Conservation (phyloP, 2,888 invertebrate species). For the Drosophila percnosoma region DNA sequence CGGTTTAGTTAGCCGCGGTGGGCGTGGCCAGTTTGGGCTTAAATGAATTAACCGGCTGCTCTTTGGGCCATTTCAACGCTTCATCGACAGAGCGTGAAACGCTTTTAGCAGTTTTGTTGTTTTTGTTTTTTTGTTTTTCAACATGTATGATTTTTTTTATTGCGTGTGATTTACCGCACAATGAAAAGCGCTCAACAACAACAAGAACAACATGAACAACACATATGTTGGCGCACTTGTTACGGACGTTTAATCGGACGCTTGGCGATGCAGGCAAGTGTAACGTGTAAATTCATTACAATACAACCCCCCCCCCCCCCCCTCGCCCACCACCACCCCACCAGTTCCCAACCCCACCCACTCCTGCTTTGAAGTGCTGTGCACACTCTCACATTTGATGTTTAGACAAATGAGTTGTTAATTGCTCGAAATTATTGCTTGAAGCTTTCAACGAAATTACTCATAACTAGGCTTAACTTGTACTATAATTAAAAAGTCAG, state of each 20-base stretch:
- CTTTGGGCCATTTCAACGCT: constrained; percentile 60
- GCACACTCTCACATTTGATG: constrained; percentile 3
- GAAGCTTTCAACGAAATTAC: constrained; percentile 17
- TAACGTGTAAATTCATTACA: constrained; percentile 34
- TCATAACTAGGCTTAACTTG: constrained; percentile 20
- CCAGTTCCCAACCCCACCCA: neutral
- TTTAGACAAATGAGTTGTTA: constrained; percentile 65
- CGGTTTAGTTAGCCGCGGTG: constrained; percentile 13
- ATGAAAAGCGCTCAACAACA: constrained; percentile 52
- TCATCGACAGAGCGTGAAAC: constrained; percentile 81
- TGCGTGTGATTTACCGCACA: constrained; percentile 68
- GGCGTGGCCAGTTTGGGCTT: constrained; percentile 40
- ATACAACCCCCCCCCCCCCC: neutral
- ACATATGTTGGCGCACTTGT: constrained; percentile 41
- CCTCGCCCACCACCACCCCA: neutral
- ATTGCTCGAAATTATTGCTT: constrained; percentile 44
- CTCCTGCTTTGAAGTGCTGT: constrained; percentile 9
- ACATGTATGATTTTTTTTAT: constrained; percentile 46
- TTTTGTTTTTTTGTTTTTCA: constrained; percentile 18
- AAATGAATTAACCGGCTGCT: constrained; percentile 54
- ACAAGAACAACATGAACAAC: neutral
- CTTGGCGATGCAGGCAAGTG: constrained; percentile 66
- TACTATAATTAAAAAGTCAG: constrained; percentile 32
- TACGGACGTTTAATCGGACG: constrained; percentile 62
- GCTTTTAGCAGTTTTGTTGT: constrained; percentile 24